Evolutionary conservation across 2,113 vertebrate genomes (phyloP).

Genomic region (Halcyon senegalensis): DNA sequence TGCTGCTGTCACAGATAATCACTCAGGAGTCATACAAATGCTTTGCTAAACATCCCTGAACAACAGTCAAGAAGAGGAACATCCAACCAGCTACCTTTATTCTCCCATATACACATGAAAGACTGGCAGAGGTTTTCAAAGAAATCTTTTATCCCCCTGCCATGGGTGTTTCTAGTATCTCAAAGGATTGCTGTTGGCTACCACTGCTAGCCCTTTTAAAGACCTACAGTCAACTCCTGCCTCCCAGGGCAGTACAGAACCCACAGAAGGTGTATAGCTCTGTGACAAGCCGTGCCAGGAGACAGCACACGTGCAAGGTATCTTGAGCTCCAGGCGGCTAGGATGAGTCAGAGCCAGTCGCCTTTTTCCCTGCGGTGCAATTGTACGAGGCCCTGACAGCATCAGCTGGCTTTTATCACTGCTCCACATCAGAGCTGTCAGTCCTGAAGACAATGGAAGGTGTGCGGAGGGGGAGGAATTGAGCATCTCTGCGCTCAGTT

Average conservation of each 20-base stretch:
- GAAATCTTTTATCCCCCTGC: accelerated
- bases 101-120: not conserved
- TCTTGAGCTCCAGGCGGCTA: conserved; percentile 12
- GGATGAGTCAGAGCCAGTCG: conserved; percentile 57
- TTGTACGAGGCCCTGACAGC: conserved; percentile 61
- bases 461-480: conserved; percentile 63
- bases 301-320: not conserved
- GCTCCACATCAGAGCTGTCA: conserved; percentile 65
- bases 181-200: not conserved
- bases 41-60: not conserved
- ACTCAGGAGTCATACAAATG: not conserved
- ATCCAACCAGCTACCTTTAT: not conserved
- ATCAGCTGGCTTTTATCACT: conserved; percentile 63
- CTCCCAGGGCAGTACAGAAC: not conserved
- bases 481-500: conserved; percentile 20
- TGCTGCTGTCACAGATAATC: not conserved
- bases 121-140: not conserved
- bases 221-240: not conserved
- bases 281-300: not conserved
- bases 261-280: not conserved
- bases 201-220: not conserved
- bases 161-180: not conserved
- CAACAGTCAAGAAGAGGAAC: not conserved
- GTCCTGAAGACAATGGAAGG: conserved; percentile 64
- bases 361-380: conserved; percentile 61